A percentile compares a stretch with the other conserved stretches of the same genome.
Conservation (phyloP, 2,113 vertebrate species). For the Cranoglanis bouderius region DNA sequence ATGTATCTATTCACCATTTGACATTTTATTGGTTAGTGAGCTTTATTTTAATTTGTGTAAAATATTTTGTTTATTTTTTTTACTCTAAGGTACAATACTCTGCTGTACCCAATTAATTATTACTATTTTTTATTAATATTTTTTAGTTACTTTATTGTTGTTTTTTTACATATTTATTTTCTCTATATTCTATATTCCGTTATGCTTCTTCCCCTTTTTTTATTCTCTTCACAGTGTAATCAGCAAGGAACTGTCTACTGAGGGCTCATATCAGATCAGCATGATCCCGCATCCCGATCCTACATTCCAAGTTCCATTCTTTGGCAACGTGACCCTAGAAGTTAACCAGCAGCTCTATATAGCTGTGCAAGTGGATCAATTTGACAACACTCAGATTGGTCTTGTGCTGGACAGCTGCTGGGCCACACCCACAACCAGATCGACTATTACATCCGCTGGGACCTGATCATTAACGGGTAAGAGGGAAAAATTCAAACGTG, state of each 20-base stretch:
- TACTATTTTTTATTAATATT: background rate
- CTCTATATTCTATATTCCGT: background rate
- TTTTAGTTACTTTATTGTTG: background rate
- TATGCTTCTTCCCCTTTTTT: background rate
- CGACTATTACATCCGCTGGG: constrained; percentile 41
- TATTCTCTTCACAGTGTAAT: constrained; percentile 42
- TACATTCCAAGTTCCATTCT: constrained; percentile 16
- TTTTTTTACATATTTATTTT: background rate
- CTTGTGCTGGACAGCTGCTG: constrained; percentile 57
- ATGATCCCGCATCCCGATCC: constrained; percentile 52
- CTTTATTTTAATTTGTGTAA: background rate
- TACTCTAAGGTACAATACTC: no score
- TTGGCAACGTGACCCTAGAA: constrained; percentile 8
- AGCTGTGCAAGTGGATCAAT: constrained; percentile 41
- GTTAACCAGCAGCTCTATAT: constrained; percentile 50
- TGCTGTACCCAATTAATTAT: background rate
- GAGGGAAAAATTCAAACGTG: background rate
- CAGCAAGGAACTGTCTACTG: constrained; percentile 36
- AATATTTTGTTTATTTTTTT: no score
- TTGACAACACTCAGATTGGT: constrained; percentile 39
- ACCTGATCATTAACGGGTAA: constrained; percentile 59
- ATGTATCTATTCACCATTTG: background rate
- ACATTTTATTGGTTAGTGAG: background rate
- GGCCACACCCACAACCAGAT: constrained; percentile 51
- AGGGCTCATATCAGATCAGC: constrained; percentile 39